Percentiles rank a stretch among this genome's conserved stretches.
Evolutionary conservation across 1,140 invertebrate species (phyloP).

Genomic region (Magallana gigas): DNA sequence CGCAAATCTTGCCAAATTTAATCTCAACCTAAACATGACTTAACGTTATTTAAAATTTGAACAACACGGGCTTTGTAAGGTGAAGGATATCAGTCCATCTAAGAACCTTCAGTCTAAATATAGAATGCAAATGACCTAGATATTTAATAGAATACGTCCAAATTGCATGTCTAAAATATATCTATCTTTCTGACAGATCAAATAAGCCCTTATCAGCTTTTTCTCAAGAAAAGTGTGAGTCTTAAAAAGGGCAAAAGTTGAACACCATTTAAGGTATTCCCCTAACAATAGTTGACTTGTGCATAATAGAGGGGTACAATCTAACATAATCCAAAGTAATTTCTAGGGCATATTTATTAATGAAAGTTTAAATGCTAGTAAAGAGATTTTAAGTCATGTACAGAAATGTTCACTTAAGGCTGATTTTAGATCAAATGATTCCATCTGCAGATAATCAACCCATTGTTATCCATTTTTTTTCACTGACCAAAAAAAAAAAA

Average conservation of each 20-base stretch:
- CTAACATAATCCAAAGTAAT: no score
- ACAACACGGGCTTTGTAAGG: not conserved
- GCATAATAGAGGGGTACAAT: no score
- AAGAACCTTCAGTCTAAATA: not conserved
- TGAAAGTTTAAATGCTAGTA: no score
- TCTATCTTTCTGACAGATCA: slow-evolving; percentile 28
- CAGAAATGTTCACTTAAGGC: no score
- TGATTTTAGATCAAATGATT: no score
- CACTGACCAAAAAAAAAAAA: no score
- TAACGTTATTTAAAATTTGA: slow-evolving; percentile 32
- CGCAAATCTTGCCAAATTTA: slow-evolving; percentile 28
- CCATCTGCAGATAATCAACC: no score
- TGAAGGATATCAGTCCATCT: slow-evolving; percentile 15
- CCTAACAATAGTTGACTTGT: not conserved
- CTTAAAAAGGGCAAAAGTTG: slow-evolving; percentile 33
- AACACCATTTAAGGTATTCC: slow-evolving; percentile 33
- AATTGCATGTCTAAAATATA: slow-evolving; percentile 29
- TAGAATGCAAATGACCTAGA: not conserved
- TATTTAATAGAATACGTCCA: not conserved
- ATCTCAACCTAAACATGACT: slow-evolving; percentile 29
- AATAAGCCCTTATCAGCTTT: slow-evolving; percentile 33
- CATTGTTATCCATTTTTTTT: no score
- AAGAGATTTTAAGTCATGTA: no score
- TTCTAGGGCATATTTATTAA: no score
- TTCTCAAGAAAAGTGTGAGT: slow-evolving; percentile 37